Base-by-base conservation (phyloP, 2,888 invertebrate species). In the Patella caerulea region DNA sequence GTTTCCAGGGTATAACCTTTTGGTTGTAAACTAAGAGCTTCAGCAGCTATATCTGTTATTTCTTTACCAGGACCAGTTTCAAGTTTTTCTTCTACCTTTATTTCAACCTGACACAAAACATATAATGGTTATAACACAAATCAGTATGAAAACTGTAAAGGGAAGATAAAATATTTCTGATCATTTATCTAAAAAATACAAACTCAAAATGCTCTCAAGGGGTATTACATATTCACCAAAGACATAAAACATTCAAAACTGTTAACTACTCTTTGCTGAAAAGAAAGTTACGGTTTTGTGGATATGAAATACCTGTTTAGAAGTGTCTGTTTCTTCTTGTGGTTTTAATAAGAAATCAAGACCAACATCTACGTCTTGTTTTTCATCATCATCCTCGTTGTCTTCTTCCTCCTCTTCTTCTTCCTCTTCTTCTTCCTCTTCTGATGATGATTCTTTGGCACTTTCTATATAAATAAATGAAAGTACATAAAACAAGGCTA, bases 1-100 rank as follows among this genome's bases (percentile, higher is more conserved):
- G 98, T 97, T 86, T 97, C 96, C 85, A 99, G 93, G 34, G 99
- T 99, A 90, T 97, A 98, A 90, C 99, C 99, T 91, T 97, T 99
- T 3, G 99, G 99, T 92, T 99, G 98, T 91, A 99, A 95, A 92
- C 97, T 96, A 92, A 98, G 96, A 72, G 99, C 99, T 86, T 98
- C 94, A 76, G 96, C 96, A 73, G 98, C 97, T 75, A 97, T 97
- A 93, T 97, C 96, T 91, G 96, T 96, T 90, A 98, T 96, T 92
- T 96, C 94, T 85, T 89, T 87, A 7, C 87, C 84, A 71, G 87
- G 87, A 53, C 87, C 86, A 54, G 85, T 80, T 69, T 84, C 81
- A 19, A 24, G 19, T 65, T 65, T 65, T 19, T 24, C 65, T 65
- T 24, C 65, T 65, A 65, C 24, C 76, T 72, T 52, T 7, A 24